Evolutionary conservation across 2,113 vertebrate genomes (phyloP).

Genomic region (Sula dactylatra): DNA sequence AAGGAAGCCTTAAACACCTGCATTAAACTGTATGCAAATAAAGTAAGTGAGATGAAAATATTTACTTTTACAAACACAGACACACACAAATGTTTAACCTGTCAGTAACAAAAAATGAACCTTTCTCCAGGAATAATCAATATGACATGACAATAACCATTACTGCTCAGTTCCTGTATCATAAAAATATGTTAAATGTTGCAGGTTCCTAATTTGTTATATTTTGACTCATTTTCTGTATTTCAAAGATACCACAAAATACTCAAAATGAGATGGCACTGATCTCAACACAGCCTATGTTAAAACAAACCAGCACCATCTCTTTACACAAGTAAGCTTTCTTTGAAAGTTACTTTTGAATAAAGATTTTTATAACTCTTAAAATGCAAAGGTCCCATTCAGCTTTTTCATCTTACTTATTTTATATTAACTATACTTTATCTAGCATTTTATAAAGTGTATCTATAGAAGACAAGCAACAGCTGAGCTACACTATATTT

Average conservation of each 20-base stretch:
- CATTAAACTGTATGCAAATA: conserved; percentile 1
- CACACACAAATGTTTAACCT: neutral
- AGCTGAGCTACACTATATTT: neutral
- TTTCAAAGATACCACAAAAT: neutral
- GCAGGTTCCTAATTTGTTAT: neutral
- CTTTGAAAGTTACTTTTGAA: neutral
- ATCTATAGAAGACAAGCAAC: neutral
- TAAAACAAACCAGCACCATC: neutral
- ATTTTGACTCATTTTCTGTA: neutral
- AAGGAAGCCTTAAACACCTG: conserved; percentile 56
- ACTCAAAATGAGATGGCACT: neutral
- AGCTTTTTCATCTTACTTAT: neutral
- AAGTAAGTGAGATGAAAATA: neutral
- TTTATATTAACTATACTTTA: neutral
- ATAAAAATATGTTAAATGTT: neutral
- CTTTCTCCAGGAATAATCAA: neutral
- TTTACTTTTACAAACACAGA: neutral
- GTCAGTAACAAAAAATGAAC: neutral
- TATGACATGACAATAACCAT: neutral
- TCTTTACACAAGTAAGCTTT: neutral
- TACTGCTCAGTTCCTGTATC: neutral
- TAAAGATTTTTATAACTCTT: neutral
- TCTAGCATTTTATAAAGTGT: neutral
- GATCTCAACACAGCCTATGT: neutral
- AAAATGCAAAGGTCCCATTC: neutral